Evolutionary conservation across 2,113 vertebrate species (phyloP), one percentile per base, ranked within the genome.

Genomic region (Asarcornis scutulata): DNA sequence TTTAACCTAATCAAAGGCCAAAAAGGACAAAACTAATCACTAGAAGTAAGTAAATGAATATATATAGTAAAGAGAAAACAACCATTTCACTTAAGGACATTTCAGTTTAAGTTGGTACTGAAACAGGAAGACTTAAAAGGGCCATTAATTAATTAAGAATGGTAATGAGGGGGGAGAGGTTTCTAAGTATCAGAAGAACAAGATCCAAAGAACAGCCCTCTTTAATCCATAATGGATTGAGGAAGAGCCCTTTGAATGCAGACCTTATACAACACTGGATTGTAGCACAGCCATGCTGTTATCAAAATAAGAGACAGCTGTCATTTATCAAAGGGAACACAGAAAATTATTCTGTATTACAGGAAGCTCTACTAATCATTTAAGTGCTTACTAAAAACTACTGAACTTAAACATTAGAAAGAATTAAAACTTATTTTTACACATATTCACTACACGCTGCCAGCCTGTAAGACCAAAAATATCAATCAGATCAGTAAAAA

Each of bases 271-370:
- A 78, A 63, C 59, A 72, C 22, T 75, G 81, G 73, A 89, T 4
- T 92, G 64, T 67, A 83, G 64, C 69, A 78, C 59, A 92, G 74
- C 56, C 88, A 64, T 22, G 67, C 34, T 66, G 74, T 20, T 80
- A 93, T 31, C 75, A 73, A 91, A 95, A 7, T 7, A 90, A 88
- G 59, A 94, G 73, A 56, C 83, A 94, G 72, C 40, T 88, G 88
- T 83, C 92, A 93, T 81, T 83, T 89, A 92, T 82, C 64, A 93
- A 84, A 95, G 17, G 26, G 71, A 92, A 81, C 71, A 93, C 60
- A 95, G 66, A 79, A 96, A 95, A 93, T 91, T 34, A 63, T 71
- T 44, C 69, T 50, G 11, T 48, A 50, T 84, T 89, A 72, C 64
- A 92, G 73, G 81, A 93, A 92, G 66, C 58, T 78, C 73, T 64